phyloP scores from a whole-genome alignment of 2,888 invertebrate species.

The Nipponacmea schrenckii region DNA sequence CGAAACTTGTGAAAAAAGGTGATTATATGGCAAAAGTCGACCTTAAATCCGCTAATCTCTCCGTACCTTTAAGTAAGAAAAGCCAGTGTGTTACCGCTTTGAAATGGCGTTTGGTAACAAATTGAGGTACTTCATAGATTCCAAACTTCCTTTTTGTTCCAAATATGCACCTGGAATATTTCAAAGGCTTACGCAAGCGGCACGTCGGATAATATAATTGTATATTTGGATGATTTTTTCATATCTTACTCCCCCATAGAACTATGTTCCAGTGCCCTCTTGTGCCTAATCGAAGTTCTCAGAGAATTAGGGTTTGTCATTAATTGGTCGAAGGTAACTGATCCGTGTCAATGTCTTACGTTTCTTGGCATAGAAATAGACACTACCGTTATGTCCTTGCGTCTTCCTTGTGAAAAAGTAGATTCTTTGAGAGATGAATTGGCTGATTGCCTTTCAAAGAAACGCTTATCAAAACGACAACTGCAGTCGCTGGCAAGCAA shows the following conservation, averaged over 20 bases:
- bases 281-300: conserved; percentile 7
- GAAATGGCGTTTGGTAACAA: conserved; percentile 21
- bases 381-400: not conserved
- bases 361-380: conserved; percentile 22
- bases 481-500: conserved; percentile 21
- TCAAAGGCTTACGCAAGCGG: too few relatives aligned
- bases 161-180: too few relatives aligned
- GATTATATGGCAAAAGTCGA: conserved; percentile 26
- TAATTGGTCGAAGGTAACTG: conserved; percentile 24
- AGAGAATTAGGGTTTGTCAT: conserved; percentile 22
- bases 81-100: conserved; percentile 23
- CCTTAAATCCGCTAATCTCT: conserved; percentile 21
- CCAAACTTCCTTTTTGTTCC: too few relatives aligned
- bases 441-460: not conserved
- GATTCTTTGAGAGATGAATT: not conserved
- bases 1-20: conserved; percentile 11
- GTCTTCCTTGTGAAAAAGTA: not conserved
- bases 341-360: conserved; percentile 14
- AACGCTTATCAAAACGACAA: conserved; percentile 17
- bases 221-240: not conserved
- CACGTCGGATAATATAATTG: not conserved
- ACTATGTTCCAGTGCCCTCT: not conserved
- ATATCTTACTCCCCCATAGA: too few relatives aligned
- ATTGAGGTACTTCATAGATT: too few relatives aligned
- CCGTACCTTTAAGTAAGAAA: conserved; percentile 19